Evolutionary conservation across 2,888 invertebrate species (phyloP), one percentile per base, ranked within the genome.

Genomic region (Celastrina argiolus): DNA sequence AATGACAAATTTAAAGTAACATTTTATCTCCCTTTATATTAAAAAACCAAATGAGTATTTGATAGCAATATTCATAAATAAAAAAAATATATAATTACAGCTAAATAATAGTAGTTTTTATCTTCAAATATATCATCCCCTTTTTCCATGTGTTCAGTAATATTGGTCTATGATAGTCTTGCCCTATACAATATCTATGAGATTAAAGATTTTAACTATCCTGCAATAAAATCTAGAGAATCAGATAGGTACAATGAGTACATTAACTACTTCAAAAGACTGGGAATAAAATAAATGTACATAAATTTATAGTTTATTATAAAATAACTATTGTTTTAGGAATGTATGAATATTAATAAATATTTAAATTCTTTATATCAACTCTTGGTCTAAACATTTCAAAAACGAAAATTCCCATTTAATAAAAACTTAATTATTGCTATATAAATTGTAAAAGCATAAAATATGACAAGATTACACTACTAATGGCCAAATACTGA

Each of bases 331-430:
- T 59, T 34, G 34, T 59, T 31, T 16, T 10, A 34, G 59, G 71
- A 72, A 67, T 72, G 65, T 69, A 69, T 51, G 66, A 65, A 63
- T 56, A 67, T 56, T 42, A 63, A 51, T 42, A 39, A 66, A 59
- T 34, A 56, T 41, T 34, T 56, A 58, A 56, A n/a, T 42, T 42
- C n/a, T 64, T 8, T 39, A 18, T 18, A 59, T 10, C 4, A 59
- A 16, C 18, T 34, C 34, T 31, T 59, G 31, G 16, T 59, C 59
- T 59, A 59, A 59, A 18, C 2, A 34, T 59, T 34, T 31, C 1
- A 59, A 16, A 18, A 58, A 58, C 8, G 2, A 18, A 31, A 16
- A 16, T 51, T 12, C 14, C 22, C 12, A 51, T 51, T 51, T 14
- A 8, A 36, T 7, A 10, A 22, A 4, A 51, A 12, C 22, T 22